phyloP scores from a whole-genome alignment of 2,113 vertebrate genomes.

The Ailurus styani region DNA sequence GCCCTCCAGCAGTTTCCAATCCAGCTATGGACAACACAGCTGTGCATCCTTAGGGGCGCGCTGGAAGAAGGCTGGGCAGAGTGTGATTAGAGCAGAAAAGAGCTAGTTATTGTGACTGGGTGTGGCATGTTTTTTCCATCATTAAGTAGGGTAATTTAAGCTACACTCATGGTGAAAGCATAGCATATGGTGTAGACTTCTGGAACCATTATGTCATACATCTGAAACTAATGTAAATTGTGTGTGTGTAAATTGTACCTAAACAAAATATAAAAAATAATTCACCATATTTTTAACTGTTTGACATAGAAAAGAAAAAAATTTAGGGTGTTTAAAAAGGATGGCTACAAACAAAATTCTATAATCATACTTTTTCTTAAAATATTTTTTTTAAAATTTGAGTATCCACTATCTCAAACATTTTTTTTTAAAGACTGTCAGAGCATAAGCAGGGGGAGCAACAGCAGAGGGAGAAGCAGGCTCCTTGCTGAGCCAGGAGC shows the following conservation, averaged over 20 bases:
- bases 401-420: not conserved
- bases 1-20: not conserved
- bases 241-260: not conserved
- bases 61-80: not conserved
- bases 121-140: not conserved
- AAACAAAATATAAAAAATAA: not conserved
- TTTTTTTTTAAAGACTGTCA: not conserved
- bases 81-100: not conserved
- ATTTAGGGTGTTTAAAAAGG: not conserved
- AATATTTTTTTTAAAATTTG: not conserved
- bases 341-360: not conserved
- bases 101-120: not conserved
- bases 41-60: not conserved
- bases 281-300: not conserved
- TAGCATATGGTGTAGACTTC: not conserved
- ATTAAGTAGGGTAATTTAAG: not conserved
- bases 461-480: too few relatives aligned
- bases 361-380: not conserved
- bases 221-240: not conserved
- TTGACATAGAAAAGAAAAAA: not conserved
- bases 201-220: not conserved
- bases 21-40: not conserved
- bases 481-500: too few relatives aligned
- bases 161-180: not conserved
- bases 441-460: too few relatives aligned